Percentiles rank a stretch among this genome's conserved stretches.
Evolutionary conservation across 2,888 invertebrate species (phyloP).

Genomic region (Congeria kusceri): DNA sequence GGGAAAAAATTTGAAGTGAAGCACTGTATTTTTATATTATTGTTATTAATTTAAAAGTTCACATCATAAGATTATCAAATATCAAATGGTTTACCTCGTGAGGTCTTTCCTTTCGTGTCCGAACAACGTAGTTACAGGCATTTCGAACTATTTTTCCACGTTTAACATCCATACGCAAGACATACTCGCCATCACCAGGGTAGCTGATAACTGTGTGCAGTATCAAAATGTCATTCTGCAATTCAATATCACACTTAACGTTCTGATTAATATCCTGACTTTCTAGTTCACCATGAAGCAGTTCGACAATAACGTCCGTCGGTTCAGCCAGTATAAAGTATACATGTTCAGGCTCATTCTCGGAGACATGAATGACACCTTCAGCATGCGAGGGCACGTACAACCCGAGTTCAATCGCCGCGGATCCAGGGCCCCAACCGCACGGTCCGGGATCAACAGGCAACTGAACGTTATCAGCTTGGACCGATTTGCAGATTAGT

Average conservation of each 20-base stretch:
- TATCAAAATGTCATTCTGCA: conserved; percentile 29
- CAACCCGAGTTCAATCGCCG: conserved; percentile 46
- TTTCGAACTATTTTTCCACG: conserved; percentile 23
- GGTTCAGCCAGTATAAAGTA: conserved; percentile 41
- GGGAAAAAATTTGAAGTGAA: too few species aligned
- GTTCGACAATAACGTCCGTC: conserved; percentile 24
- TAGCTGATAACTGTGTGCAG: conserved; percentile 44
- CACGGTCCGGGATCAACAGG: conserved; percentile 57
- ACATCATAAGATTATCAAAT: too few species aligned
- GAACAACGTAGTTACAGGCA: conserved; percentile 53
- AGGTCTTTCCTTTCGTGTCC: conserved; percentile 17
- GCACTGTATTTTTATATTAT: too few species aligned
- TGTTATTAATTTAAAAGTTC: too few species aligned
- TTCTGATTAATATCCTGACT: conserved; percentile 29
- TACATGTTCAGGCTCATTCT: conserved; percentile 32
- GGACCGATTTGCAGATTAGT: conserved; percentile 26
- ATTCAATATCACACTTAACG: conserved; percentile 38
- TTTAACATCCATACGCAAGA: conserved; percentile 47
- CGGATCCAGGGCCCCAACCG: conserved; percentile 56
- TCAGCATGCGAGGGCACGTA: conserved; percentile 49
- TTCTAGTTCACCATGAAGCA: conserved; percentile 32
- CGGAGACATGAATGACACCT: conserved; percentile 27
- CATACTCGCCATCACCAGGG: conserved; percentile 46
- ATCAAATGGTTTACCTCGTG: conserved; percentile 37
- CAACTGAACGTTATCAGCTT: conserved; percentile 23